Percentiles rank a stretch among this genome's conserved stretches.
Conservation (phyloP, 2,888 invertebrate genomes). For the Caenorhabditis panamensis region DNA sequence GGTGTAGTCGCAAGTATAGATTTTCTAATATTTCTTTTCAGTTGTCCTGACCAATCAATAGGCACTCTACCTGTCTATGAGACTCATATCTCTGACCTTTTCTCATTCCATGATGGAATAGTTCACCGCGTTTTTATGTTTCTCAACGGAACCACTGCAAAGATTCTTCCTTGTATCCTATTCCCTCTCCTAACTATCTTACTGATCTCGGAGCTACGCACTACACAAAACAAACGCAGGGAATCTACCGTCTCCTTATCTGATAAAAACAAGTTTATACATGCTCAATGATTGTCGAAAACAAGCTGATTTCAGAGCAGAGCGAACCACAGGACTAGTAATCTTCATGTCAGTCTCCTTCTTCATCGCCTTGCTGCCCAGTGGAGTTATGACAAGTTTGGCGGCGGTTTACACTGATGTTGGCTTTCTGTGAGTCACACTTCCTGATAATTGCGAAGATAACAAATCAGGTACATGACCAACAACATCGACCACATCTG, state of each 20-base stretch:
- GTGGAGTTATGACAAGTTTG: neutral
- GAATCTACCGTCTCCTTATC: no score
- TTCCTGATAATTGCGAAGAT: no score
- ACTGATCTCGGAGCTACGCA: slow-evolving; percentile 1
- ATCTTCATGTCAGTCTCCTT: slow-evolving; percentile 14
- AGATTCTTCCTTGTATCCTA: slow-evolving; percentile 25
- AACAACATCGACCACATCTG: neutral
- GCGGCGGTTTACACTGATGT: slow-evolving; percentile 4
- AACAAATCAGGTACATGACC: neutral
- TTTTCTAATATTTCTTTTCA: no score
- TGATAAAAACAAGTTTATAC: slow-evolving; percentile 9
- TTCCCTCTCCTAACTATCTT: slow-evolving; percentile 7
- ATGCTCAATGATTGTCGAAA: neutral
- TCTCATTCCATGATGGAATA: neutral
- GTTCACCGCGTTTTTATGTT: neutral
- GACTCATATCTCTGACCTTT: neutral
- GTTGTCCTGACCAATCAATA: no score
- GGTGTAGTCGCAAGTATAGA: no score
- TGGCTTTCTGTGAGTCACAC: slow-evolving; percentile 2
- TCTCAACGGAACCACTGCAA: neutral
- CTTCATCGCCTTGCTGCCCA: slow-evolving; percentile 2
- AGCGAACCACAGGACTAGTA: slow-evolving; percentile 5
- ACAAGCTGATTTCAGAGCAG: no score
- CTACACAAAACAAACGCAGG: slow-evolving; percentile 6
- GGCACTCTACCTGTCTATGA: neutral